phyloP scores from a whole-genome alignment of 2,888 invertebrate species.

The Aphodius sticticus region DNA sequence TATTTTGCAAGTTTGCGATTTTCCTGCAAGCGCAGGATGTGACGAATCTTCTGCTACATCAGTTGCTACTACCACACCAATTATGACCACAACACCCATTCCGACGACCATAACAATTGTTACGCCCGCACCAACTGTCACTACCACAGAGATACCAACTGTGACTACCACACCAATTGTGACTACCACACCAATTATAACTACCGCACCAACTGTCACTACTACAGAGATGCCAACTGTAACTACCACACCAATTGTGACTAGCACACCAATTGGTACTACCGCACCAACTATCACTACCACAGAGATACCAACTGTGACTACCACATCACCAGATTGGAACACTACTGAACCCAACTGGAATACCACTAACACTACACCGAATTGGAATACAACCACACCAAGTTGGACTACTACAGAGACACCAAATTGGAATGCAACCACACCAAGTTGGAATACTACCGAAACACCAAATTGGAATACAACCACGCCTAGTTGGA shows the following conservation, averaged over 20 bases:
- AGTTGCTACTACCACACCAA: background rate
- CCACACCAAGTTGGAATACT: too few species aligned
- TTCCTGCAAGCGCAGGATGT: constrained; percentile 22
- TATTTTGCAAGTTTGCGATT: constrained; percentile 21
- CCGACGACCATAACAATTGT: background rate
- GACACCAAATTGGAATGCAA: too few species aligned
- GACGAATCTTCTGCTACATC: background rate
- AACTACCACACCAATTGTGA: background rate
- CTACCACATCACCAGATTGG: too few species aligned
- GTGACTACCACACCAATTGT: background rate
- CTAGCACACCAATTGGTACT: too few species aligned
- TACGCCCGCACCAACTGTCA: background rate
- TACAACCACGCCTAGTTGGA: too few species aligned
- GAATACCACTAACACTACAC: too few species aligned
- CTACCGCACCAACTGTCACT: background rate
- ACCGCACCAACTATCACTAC: too few species aligned
- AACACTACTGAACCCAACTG: too few species aligned
- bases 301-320: too few species aligned
- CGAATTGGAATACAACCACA: too few species aligned
- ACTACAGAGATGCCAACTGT: background rate
- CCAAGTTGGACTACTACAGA: too few species aligned
- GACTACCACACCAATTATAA: background rate
- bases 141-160: background rate
- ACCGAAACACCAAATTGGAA: too few species aligned
- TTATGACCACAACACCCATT: background rate